Conservation (phyloP, 2,113 vertebrate species). For the Paradisaea rubra region DNA sequence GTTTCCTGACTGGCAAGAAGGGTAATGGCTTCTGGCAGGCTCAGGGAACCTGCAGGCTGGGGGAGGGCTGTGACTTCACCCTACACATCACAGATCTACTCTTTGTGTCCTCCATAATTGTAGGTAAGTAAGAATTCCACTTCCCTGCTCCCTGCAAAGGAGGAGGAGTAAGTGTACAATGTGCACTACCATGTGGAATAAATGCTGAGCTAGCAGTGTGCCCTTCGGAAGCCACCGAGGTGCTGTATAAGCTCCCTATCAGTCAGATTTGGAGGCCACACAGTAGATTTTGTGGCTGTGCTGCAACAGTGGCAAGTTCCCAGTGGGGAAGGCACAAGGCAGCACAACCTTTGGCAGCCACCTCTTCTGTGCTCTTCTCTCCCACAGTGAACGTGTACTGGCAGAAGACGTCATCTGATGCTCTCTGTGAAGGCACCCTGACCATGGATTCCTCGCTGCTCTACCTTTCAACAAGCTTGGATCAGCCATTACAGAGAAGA, state of each 20-base stretch:
- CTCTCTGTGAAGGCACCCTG: background rate
- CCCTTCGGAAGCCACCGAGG: background rate
- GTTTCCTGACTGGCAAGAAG: background rate
- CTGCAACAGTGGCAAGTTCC: background rate
- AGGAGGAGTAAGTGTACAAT: background rate
- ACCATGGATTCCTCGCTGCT: background rate
- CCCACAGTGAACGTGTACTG: background rate
- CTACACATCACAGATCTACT: background rate
- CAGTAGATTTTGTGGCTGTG: rapidly evolving
- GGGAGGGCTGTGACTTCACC: background rate
- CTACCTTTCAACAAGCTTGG: background rate
- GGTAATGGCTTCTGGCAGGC: background rate
- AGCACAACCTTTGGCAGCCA: background rate
- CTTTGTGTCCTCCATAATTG: background rate
- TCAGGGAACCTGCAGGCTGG: background rate
- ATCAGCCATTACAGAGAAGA: background rate
- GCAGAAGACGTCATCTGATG: background rate
- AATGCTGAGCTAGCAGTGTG: background rate
- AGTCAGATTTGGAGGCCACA: background rate
- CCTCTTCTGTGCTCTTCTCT: background rate
- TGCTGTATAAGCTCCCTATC: rapidly evolving
- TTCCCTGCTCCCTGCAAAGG: background rate
- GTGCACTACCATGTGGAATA: rapidly evolving
- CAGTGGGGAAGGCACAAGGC: background rate
- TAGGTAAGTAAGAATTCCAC: background rate